A percentile compares a stretch with the other conserved stretches of the same genome.
Evolutionary conservation across 2,113 vertebrate species (phyloP).

Genomic region (Amblyopsis rosae): DNA sequence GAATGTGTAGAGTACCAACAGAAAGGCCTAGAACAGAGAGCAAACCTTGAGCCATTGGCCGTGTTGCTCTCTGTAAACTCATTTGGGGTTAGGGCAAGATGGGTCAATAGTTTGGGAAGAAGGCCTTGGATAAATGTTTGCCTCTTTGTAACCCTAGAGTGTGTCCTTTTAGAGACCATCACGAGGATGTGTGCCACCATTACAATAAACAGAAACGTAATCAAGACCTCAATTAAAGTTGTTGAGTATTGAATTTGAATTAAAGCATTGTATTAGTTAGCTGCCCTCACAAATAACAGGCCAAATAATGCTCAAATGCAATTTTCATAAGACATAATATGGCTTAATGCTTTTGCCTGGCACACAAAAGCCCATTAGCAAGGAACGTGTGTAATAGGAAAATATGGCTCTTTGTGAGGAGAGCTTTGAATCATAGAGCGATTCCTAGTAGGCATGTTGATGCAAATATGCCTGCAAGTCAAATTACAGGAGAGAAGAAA

Average conservation of each 20-base stretch:
- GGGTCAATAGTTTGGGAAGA: constrained; percentile 1
- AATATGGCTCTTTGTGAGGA: constrained; percentile 29
- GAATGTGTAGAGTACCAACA: constrained; percentile 9
- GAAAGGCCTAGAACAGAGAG: constrained; percentile 12
- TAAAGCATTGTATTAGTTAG: background rate
- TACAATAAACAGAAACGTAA: too few relatives aligned
- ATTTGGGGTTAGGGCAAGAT: background rate
- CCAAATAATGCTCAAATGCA: background rate
- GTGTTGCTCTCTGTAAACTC: background rate
- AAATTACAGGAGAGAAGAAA: constrained; percentile 41
- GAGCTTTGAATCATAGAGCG: constrained; percentile 20
- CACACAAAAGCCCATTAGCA: constrained; percentile 1
- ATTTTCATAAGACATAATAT: background rate
- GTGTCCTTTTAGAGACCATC: background rate
- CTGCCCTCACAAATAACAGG: background rate
- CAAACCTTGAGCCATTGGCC: constrained; percentile 18
- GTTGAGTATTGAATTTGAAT: too few relatives aligned
- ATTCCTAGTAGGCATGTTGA: constrained; percentile 33
- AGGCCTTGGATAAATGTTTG: background rate
- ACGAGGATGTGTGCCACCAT: background rate
- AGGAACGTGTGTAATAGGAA: constrained; percentile 1
- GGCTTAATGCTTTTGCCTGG: background rate
- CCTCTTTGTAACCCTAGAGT: background rate
- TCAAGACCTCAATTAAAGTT: too few relatives aligned
- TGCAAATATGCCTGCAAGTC: constrained; percentile 59